These are phyloP conservation scores for Incurvaria masculella DNA, from an alignment of 2,888 invertebrate species.

Conservation along the genomic window DNA sequence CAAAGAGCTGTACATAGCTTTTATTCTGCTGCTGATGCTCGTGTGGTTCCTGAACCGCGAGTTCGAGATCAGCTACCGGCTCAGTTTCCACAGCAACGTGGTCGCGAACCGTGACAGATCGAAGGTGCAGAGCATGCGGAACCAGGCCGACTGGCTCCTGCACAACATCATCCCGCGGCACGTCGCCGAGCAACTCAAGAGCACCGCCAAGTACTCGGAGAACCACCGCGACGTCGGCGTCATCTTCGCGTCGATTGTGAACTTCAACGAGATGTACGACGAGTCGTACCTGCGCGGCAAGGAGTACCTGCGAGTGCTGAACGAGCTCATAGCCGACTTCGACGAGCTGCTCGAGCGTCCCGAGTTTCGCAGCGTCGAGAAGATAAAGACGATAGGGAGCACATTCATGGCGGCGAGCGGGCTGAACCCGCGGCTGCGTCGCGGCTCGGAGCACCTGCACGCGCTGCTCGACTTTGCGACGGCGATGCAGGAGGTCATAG, in stretches of 20 bases:
- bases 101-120: conserved; percentile 87
- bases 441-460: conserved; percentile 68
- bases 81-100: conserved; percentile 91
- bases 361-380: conserved; percentile 86
- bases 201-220: conserved; percentile 90
- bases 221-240: conserved; percentile 92
- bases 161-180: conserved; percentile 97
- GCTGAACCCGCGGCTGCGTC: conserved; percentile 76
- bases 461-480: conserved; percentile 91
- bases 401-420: conserved; percentile 99
- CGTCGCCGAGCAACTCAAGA: conserved; percentile 90
- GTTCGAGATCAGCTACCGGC: conserved; percentile 90
- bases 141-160: conserved; percentile 94
- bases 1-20: conserved; percentile 77
- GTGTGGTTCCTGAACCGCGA: conserved; percentile 94
- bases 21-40: conserved; percentile 76
- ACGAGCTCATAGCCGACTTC: conserved; percentile 94
- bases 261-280: conserved; percentile 98
- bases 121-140: conserved; percentile 86
- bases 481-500: conserved; percentile 85
- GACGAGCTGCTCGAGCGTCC: conserved; percentile 85
- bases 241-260: conserved; percentile 94
- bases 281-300: conserved; percentile 94
- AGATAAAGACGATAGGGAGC: conserved; percentile 96
- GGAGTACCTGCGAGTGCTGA: conserved; percentile 91